Percentiles rank a stretch among this genome's conserved stretches.
phyloP scores from a whole-genome alignment of 2,797 vertebrate species.

The Florisuga fusca region DNA sequence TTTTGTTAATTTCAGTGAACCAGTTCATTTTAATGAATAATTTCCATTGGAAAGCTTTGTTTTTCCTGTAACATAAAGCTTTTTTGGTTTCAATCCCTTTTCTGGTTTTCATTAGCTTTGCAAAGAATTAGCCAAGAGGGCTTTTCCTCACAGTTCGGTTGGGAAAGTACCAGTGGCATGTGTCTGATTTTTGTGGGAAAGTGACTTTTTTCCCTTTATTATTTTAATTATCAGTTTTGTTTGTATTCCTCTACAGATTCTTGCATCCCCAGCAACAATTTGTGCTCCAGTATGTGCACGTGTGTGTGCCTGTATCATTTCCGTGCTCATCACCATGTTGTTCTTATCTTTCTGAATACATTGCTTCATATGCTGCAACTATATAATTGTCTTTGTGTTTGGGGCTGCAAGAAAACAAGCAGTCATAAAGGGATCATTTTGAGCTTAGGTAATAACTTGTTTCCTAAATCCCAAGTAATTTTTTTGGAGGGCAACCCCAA shows the following conservation, averaged over 20 bases:
- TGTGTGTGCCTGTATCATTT: neutral
- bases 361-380: neutral
- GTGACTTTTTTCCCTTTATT: neutral
- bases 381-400: neutral
- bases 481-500: neutral
- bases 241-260: neutral
- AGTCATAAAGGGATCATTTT: neutral
- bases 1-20: conserved; percentile 78
- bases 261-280: neutral
- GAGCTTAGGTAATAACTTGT: neutral
- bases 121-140: conserved; percentile 74
- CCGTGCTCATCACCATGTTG: neutral
- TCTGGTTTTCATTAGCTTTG: conserved; percentile 80
- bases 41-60: conserved; percentile 79
- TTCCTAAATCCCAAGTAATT: neutral
- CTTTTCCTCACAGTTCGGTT: conserved; percentile 72
- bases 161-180: conserved; percentile 59
- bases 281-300: neutral
- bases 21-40: conserved; percentile 78
- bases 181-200: conserved; percentile 63
- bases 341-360: neutral
- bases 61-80: conserved; percentile 76
- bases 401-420: neutral
- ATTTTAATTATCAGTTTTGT: conserved; percentile 19
- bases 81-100: conserved; percentile 71